phyloP scores from a whole-genome alignment of 92 coral and sea anemone genomes.

The Epizoanthus fatuus region DNA sequence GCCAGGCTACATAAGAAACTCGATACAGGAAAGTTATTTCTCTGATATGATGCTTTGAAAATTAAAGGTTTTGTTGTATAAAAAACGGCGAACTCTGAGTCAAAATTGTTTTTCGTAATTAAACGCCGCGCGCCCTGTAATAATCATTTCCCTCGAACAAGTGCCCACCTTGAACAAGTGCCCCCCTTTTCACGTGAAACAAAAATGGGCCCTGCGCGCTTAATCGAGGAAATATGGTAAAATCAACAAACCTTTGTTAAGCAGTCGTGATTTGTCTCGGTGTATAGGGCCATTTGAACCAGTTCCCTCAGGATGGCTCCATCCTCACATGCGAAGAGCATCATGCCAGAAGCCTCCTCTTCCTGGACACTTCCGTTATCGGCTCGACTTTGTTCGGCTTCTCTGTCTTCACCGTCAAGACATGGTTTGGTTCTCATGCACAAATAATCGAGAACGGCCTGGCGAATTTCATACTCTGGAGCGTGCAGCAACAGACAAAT shows the following conservation, averaged over 20 bases:
- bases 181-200: neutral
- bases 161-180: neutral
- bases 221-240: neutral
- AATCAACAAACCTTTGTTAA: slow-evolving; percentile 26
- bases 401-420: neutral
- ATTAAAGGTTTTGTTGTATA: too few relatives aligned
- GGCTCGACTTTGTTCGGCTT: neutral
- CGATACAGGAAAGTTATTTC: too few relatives aligned
- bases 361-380: neutral
- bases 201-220: neutral
- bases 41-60: too few relatives aligned
- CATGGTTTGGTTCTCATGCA: neutral
- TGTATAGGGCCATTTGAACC: slow-evolving; percentile 22
- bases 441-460: slow-evolving; percentile 29
- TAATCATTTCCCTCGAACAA: too few relatives aligned
- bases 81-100: too few relatives aligned
- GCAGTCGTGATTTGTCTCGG: slow-evolving; percentile 33
- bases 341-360: neutral
- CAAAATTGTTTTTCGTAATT: too few relatives aligned
- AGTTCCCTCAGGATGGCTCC: slow-evolving; percentile 24
- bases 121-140: too few relatives aligned
- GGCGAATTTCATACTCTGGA: slow-evolving; percentile 35
- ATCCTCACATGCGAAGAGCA: slow-evolving; percentile 2
- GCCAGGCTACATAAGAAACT: too few relatives aligned
- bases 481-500: slow-evolving; percentile 14